Base-by-base conservation (phyloP, 2,113 vertebrate genomes). In the Thermophis baileyi region DNA sequence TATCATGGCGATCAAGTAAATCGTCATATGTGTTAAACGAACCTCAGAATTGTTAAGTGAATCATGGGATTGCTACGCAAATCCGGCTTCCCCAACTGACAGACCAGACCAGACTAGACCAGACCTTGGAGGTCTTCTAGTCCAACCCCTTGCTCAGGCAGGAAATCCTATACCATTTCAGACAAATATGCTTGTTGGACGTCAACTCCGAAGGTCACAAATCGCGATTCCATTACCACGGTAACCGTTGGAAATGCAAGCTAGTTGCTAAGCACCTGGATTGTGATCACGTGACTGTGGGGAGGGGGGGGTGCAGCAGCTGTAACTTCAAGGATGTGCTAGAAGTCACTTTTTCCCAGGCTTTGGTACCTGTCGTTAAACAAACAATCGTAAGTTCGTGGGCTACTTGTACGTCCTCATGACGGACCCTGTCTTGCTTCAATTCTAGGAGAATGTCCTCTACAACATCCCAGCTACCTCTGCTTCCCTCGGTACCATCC, bases 381-480 rank as follows among this genome's bases (percentile, higher is more conserved):
- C 14, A 5, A 35, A 69, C 5, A 0, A 6, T 30, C 27, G 10
- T 60, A 60, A 60, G 25, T 60, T 60, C 27, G 1, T 2, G 14
- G 63, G 14, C 63, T 69, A 16, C 63, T 16, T 69, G 4, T 20
- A 6, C 11, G 0, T 85, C 88, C 16, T 46, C 25, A 10, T 20
- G 22, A 35, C 4, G 10, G 22, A 6, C 7, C 47, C 57, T 4
- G 1, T 9, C 40, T 35, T 57, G 53, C 20, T 35, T 94, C 54
- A 50, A 46, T 93, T 94, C 27, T 93, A 98, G 98, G 98, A 94
- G 49, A 97, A 96, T 0, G 86, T 97, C 69, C 97, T 91, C 1
- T 98, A 98, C 97, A 96, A 95, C 95, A 98, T 99, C 91, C 98
- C 98, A 0, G 97, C 97, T n/a, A 97, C 97, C 1, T 95, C 96